Evolutionary conservation across 2,888 invertebrate genomes (phyloP).

Genomic region (Helobdella robusta): DNA sequence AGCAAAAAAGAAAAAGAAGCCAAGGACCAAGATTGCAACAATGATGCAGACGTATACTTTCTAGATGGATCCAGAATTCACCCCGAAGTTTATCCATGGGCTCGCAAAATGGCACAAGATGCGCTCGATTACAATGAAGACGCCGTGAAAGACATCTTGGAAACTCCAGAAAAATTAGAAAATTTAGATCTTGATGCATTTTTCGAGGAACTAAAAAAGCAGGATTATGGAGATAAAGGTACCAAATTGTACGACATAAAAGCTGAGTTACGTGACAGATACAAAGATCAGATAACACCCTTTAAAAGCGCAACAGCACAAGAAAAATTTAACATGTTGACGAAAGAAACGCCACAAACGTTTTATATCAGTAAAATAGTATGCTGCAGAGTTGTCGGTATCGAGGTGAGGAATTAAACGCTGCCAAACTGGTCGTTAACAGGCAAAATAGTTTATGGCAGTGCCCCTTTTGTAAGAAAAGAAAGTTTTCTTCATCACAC

Average conservation of each 20-base stretch:
- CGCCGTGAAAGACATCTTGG: conserved; percentile 90
- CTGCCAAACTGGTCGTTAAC: no score
- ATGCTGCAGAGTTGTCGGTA: conserved; percentile 55
- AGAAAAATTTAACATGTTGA: conserved; percentile 84
- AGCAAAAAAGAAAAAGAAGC: conserved; percentile 60
- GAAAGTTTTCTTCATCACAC: no score
- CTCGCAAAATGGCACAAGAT: conserved; percentile 98
- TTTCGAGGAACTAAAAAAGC: conserved; percentile 88
- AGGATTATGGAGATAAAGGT: conserved; percentile 59
- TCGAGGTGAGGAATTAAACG: no score
- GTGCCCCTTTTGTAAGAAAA: no score
- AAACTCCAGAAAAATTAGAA: conserved; percentile 82
- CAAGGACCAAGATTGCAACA: conserved; percentile 27
- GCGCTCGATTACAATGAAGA: conserved; percentile 89
- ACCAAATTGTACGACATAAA: conserved; percentile 93
- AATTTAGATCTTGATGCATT: conserved; percentile 96
- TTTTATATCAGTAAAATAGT: conserved; percentile 79
- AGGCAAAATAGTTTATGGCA: no score
- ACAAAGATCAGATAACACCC: conserved; percentile 74
- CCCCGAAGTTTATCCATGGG: conserved; percentile 99
- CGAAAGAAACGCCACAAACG: conserved; percentile 88
- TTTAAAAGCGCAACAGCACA: conserved; percentile 72
- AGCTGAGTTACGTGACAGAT: conserved; percentile 83
- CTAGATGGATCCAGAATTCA: conserved; percentile 94
- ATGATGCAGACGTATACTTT: conserved; percentile 45